Base-by-base conservation (phyloP, 2,888 invertebrate species). In the Herminia tarsipennalis region DNA sequence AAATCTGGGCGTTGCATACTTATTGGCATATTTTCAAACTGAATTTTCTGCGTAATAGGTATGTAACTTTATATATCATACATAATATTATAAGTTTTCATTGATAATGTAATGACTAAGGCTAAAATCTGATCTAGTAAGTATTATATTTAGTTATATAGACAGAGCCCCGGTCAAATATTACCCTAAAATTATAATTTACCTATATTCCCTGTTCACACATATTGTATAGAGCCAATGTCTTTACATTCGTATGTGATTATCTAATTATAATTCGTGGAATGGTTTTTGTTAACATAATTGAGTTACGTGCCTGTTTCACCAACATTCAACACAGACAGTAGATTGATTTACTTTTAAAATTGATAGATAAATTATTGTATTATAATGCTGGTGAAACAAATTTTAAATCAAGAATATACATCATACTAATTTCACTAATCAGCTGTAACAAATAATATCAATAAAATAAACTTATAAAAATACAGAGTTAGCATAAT, bases 241-340 rank as follows among this genome's bases (percentile, higher is more conserved):
- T 63, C 52, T 57, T 62, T 56, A 66, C 27, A 53, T n/a, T n/a
- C n/a, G n/a, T 38, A 48, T 51, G 21, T 13, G 12, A 13, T 21
- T 25, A n/a, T 36, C 8, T 28, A 63, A 64, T 35, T 20, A 44
- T 37, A 51, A 40, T 32, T 58, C 42, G 21, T 68, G 75, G 75
- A 76, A 75, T 76, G 76, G 62, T 73, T 35, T 33, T 18, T 44
- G 44, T 32, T 44, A 24, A 21, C 14, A 17, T 40, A 36, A 48
- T 33, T 42, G 33, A 33, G 8, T 17, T 21, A 28, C 18, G n/a
- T 14, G 18, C 18, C 36, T 43, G 17, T 42, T 42, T 17, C 3
- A 42, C 13, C 13, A 42, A 4, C 6, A n/a, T 27, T 0, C 9
- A 17, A 17, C 1, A 14, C 5, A 3, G 18, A 10, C 29, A 16